A percentile compares a stretch with the other conserved stretches of the same genome.
Conservation (phyloP, 2,113 vertebrate genomes). For the Pseudopodoces humilis region DNA sequence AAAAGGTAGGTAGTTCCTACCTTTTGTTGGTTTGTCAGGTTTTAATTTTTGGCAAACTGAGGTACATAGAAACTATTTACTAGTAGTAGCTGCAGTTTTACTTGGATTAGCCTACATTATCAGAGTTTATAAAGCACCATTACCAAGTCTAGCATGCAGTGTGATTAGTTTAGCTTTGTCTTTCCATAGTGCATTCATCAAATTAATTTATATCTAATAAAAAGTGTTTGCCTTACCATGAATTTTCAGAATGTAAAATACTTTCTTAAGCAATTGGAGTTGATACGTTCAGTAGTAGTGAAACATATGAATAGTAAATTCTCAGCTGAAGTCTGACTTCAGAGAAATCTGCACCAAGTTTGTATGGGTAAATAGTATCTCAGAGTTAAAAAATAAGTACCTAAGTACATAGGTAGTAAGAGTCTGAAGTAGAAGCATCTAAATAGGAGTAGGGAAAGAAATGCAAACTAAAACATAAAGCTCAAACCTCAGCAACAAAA, state of each 20-base stretch:
- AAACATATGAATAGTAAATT: background rate
- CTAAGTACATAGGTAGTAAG: background rate
- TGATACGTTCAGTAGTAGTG: background rate
- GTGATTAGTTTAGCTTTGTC: background rate
- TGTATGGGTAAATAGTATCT: background rate
- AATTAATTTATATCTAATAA: background rate
- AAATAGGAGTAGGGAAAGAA: background rate
- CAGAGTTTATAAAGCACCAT: background rate
- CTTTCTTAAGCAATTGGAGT: background rate
- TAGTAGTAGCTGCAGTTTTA: background rate
- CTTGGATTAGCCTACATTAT: background rate
- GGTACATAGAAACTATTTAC: background rate
- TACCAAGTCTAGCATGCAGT: background rate
- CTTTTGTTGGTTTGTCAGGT: background rate
- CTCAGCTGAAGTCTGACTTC: background rate
- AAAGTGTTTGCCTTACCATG: background rate
- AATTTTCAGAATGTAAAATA: background rate
- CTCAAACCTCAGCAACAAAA: background rate
- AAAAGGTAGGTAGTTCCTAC: background rate
- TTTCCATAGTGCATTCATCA: background rate
- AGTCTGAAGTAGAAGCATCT: background rate
- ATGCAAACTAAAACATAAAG: background rate
- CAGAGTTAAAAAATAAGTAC: background rate
- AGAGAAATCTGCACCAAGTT: background rate
- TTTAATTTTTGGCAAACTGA: background rate